Percentiles rank a stretch among this genome's conserved stretches.
Conservation (phyloP, 2,888 invertebrate genomes). For the Oxyscelio sp. region DNA sequence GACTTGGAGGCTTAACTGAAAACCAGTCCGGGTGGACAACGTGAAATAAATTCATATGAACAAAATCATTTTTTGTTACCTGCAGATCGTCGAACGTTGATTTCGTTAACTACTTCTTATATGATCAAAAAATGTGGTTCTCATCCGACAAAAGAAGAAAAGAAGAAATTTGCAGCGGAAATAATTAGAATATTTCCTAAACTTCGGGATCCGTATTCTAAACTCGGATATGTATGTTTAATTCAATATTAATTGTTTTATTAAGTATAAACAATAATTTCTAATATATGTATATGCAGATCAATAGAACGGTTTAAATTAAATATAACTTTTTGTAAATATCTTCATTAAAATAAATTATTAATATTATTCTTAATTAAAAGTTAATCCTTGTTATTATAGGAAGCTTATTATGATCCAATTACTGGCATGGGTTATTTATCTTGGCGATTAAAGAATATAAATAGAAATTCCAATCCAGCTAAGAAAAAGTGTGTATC, state of each 20-base stretch:
- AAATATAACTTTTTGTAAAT: conserved; percentile 2
- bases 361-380: neutral
- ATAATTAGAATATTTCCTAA: neutral
- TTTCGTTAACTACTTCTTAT: too few species aligned
- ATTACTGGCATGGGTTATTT: neutral
- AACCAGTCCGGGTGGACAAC: too few species aligned
- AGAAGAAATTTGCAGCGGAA: neutral
- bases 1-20: too few species aligned
- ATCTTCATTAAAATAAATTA: neutral
- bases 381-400: too few species aligned
- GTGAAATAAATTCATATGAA: too few species aligned
- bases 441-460: neutral
- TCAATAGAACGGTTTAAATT: too few species aligned
- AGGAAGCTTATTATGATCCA: conserved; percentile 7
- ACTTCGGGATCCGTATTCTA: neutral
- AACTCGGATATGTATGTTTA: neutral
- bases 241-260: neutral
- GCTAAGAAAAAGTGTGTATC: too few species aligned
- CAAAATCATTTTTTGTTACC: too few species aligned
- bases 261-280: too few species aligned
- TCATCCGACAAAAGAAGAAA: neutral
- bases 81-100: too few species aligned
- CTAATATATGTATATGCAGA: too few species aligned
- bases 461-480: too few species aligned
- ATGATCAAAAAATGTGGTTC: neutral